Evolutionary conservation across 2,113 vertebrate genomes (phyloP).

Genomic region (Chitala chitala): DNA sequence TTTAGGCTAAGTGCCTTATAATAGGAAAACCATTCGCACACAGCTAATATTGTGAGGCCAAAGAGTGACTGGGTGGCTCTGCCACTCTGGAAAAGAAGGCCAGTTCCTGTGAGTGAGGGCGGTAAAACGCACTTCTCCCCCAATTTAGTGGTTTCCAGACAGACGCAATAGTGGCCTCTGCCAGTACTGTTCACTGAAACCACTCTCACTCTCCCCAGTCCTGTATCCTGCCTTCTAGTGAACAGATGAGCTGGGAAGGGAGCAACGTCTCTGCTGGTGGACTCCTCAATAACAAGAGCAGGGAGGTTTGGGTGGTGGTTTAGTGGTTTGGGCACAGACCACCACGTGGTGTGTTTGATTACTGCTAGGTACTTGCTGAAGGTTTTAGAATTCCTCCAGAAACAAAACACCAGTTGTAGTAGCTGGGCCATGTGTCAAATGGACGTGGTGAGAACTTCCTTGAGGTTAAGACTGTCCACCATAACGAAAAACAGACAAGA

Average conservation of each 20-base stretch:
- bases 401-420: constrained; percentile 6
- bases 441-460: background rate
- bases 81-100: background rate
- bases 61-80: background rate
- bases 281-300: background rate
- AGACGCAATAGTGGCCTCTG: background rate
- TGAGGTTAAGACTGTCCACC: background rate
- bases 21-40: constrained; percentile 15
- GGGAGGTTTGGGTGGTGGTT: background rate
- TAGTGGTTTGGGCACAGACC: background rate
- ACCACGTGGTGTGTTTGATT: background rate
- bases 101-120: constrained; percentile 18
- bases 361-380: background rate
- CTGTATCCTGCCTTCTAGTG: background rate
- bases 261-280: background rate
- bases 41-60: background rate
- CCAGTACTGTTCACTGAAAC: background rate
- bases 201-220: background rate
- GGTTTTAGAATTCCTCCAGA: background rate
- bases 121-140: background rate
- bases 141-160: background rate
- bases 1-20: background rate
- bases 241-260: background rate
- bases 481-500: background rate
- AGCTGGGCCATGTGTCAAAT: background rate